A percentile compares a stretch with the other conserved stretches of the same genome.
Evolutionary conservation across 2,797 vertebrate species (phyloP).

Genomic region (Chaetophractus vellerosus): DNA sequence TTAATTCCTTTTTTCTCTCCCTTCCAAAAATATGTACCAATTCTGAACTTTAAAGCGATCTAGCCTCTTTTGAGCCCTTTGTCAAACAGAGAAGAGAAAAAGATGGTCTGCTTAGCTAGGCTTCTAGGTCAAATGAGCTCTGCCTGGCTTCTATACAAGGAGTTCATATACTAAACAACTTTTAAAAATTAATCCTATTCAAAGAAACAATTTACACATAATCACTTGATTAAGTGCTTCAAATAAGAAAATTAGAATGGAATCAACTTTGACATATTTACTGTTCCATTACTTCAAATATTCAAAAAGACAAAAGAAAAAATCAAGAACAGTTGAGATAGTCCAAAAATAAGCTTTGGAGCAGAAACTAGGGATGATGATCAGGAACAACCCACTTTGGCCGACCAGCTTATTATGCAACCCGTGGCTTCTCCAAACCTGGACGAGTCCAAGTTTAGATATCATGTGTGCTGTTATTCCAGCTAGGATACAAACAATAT

Average conservation of each 20-base stretch:
- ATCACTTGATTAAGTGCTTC: conserved; percentile 63
- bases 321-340: neutral
- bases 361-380: neutral
- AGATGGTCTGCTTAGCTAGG: neutral
- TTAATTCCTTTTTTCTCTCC: neutral
- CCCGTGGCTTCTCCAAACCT: neutral
- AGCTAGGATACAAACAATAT: conserved; percentile 45
- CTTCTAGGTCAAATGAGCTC: conserved; percentile 11
- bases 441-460: neutral
- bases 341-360: conserved; percentile 18
- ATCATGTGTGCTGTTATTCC: neutral
- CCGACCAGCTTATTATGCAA: neutral
- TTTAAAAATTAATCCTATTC: conserved; percentile 26
- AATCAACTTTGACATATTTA: conserved; percentile 33
- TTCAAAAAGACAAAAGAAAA: conserved; percentile 23
- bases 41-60: neutral
- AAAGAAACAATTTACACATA: neutral
- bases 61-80: neutral
- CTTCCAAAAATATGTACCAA: neutral
- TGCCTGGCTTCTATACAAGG: neutral
- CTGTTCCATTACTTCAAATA: neutral
- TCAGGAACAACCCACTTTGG: neutral
- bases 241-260: neutral
- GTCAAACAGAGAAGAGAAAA: neutral
- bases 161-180: neutral